Conservation (phyloP, 2,797 vertebrate genomes). For the Alectoris magna region DNA sequence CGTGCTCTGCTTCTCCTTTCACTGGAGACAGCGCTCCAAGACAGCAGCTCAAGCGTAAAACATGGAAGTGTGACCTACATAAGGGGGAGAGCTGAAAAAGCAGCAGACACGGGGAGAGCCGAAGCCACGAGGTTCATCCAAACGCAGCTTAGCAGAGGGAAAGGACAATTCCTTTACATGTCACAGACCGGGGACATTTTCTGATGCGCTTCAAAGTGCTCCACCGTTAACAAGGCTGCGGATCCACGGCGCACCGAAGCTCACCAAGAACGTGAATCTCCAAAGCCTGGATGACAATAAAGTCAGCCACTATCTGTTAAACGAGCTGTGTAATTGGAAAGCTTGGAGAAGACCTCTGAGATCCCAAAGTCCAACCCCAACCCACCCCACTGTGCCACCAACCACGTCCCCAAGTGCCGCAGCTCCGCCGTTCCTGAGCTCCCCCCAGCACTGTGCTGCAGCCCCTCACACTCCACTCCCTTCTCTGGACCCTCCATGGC, state of each 20-base stretch:
- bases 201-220: not conserved
- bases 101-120: slow-evolving; percentile 41
- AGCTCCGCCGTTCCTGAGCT: too few species aligned
- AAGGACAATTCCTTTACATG: not conserved
- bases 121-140: slow-evolving; percentile 62
- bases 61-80: slow-evolving; percentile 77
- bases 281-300: slow-evolving; percentile 3
- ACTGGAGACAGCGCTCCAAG: not conserved
- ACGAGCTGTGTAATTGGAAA: not conserved
- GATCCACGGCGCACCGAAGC: rapidly evolving
- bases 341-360: too few species aligned
- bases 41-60: slow-evolving; percentile 50
- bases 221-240: not conserved
- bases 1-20: not conserved
- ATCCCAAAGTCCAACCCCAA: too few species aligned
- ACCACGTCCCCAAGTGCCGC: too few species aligned
- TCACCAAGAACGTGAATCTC: not conserved
- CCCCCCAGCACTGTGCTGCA: too few species aligned
- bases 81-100: slow-evolving; percentile 39
- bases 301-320: slow-evolving; percentile 4
- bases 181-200: not conserved
- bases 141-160: slow-evolving; percentile 12
- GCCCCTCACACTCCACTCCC: too few species aligned
- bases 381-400: too few species aligned
- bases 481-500: too few species aligned